These are phyloP conservation scores for Chymomyza procnemis DNA, from an alignment of 2,888 invertebrate genomes.

Conservation along the genomic window DNA sequence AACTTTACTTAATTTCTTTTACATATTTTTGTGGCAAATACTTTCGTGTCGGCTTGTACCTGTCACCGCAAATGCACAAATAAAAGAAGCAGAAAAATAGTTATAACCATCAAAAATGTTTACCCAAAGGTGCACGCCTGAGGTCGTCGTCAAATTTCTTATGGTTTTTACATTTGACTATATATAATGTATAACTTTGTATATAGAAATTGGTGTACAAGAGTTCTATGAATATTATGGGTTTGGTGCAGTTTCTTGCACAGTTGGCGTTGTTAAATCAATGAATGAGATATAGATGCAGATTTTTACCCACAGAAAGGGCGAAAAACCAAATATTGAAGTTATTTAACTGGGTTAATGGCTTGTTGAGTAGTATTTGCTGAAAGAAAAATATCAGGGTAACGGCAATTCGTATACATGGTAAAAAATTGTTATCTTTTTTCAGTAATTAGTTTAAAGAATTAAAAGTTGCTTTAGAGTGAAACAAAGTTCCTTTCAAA, in stretches of 20 bases:
- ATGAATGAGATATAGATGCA: slow-evolving; percentile 13
- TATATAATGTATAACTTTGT: not conserved
- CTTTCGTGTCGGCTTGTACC: slow-evolving; percentile 42
- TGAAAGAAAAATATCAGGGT: too few relatives aligned
- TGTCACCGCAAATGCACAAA: slow-evolving; percentile 17
- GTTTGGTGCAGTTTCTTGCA: not conserved
- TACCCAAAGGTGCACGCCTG: slow-evolving; percentile 15
- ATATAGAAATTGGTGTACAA: not conserved
- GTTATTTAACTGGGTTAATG: not conserved
- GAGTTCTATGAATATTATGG: not conserved
- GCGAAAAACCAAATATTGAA: not conserved
- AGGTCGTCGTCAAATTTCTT: slow-evolving; percentile 21
- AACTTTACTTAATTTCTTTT: slow-evolving; percentile 11
- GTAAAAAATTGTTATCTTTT: too few relatives aligned
- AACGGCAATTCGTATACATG: too few relatives aligned
- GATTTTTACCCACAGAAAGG: not conserved
- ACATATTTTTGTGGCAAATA: slow-evolving; percentile 20
- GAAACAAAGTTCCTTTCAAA: too few relatives aligned
- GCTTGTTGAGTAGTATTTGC: not conserved
- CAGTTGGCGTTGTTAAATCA: slow-evolving; percentile 25
- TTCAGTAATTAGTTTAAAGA: too few relatives aligned
- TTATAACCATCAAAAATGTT: slow-evolving; percentile 3
- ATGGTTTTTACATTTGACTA: not conserved
- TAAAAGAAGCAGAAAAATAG: not conserved
- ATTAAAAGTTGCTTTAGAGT: too few relatives aligned